Base-by-base conservation (phyloP, 2,888 invertebrate genomes). In the Gisinianus flammeolus region DNA sequence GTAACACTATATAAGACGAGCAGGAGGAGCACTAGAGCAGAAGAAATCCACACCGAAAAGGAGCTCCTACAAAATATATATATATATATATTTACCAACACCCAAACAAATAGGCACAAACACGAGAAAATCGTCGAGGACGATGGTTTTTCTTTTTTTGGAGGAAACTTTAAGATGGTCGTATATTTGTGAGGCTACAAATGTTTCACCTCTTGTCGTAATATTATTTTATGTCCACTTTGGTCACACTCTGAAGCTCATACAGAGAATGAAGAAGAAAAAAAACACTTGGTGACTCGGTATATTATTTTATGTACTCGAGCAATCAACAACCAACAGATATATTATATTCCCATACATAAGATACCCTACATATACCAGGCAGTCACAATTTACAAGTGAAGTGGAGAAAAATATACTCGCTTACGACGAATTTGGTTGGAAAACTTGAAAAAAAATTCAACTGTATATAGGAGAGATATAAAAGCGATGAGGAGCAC, bases 401-500 rank as follows among this genome's bases (percentile, higher is more conserved):
- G n/a, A n/a, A n/a, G n/a, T n/a, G n/a, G n/a, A n/a, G n/a, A n/a
- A n/a, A n/a, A n/a, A n/a, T n/a, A n/a, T n/a, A n/a, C n/a, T n/a
- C n/a, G n/a, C n/a, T n/a, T n/a, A n/a, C n/a, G n/a, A n/a, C n/a
- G n/a, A n/a, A n/a, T n/a, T n/a, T n/a, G n/a, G n/a, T n/a, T n/a
- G n/a, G n/a, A n/a, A n/a, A n/a, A n/a, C n/a, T n/a, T 6, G 44
- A 44, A 16, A 44, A 44, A 44, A 54, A 54, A 5, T 16, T 54
- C n/a, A 54, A 54, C 16, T 54, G 54, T n/a, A 54, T n/a, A 16
- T n/a, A 54, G 54, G 54, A 54, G n/a, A n/a, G n/a, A n/a, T 54
- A 54, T 54, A 54, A n/a, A 54, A 54, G n/a, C 16, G 54, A 54
- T 54, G 54, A 54, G 54, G 54, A 54, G 54, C 19, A 54, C 54